Conservation (phyloP, 2,797 vertebrate genomes). For the Spheniscus humboldti region DNA sequence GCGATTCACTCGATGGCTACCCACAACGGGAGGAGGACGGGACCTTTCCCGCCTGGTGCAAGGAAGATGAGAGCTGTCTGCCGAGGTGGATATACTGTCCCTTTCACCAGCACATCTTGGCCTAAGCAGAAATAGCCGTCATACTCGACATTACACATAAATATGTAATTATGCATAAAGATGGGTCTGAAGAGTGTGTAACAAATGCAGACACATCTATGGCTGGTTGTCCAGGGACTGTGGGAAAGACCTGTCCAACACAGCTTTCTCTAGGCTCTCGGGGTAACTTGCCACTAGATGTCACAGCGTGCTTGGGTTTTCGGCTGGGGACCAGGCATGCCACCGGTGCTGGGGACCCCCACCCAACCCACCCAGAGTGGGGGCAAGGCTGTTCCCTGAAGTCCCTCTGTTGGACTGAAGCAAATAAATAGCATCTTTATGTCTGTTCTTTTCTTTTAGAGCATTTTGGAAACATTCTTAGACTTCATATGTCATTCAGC, state of each 20-base stretch:
- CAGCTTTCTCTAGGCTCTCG: not conserved
- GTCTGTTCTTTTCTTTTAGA: not conserved
- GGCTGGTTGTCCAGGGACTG: not conserved
- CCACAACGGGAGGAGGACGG: not conserved
- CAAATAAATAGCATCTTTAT: not conserved
- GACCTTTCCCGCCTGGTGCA: not conserved
- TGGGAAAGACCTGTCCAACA: not conserved
- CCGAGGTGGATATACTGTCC: not conserved
- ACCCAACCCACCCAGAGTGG: rapidly evolving
- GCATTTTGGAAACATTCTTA: not conserved
- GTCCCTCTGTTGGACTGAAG: not conserved
- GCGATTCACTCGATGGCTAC: not conserved
- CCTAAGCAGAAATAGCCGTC: not conserved
- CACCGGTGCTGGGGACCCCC: not conserved
- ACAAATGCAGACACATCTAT: not conserved
- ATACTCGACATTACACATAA: rapidly evolving
- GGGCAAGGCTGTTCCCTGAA: not conserved
- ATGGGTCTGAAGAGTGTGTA: not conserved
- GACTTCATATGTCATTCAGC: not conserved
- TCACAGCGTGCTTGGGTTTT: conserved; percentile 37
- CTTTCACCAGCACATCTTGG: not conserved
- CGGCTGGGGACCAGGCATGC: rapidly evolving
- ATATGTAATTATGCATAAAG: not conserved
- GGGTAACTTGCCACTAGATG: conserved; percentile 55
- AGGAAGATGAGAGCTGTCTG: not conserved